These are phyloP conservation scores for Lucilia cuprina DNA, from an alignment of 1,140 invertebrate species.

Conservation along the genomic window DNA sequence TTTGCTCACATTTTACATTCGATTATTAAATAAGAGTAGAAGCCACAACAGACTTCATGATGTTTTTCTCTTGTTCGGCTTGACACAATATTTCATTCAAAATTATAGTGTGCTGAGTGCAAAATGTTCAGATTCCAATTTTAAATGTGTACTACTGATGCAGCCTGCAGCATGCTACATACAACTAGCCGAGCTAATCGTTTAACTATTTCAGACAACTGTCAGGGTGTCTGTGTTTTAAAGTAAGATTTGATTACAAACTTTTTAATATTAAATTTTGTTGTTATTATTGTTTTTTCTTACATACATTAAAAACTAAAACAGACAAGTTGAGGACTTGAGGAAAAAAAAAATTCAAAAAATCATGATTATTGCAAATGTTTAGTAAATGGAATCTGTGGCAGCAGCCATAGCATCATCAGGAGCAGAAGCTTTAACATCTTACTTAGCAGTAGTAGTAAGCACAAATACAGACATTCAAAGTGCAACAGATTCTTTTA, in stretches of 20 bases:
- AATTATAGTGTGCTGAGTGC: slow-evolving; percentile 31
- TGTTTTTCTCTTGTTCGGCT: neutral
- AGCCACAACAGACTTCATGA: neutral
- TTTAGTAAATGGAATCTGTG: slow-evolving; percentile 20
- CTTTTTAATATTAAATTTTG: neutral
- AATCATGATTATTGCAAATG: neutral
- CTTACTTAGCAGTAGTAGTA: too few species aligned
- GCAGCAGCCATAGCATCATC: neutral
- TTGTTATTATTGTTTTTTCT: neutral
- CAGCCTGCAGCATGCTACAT: too few species aligned
- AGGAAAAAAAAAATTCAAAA: neutral
- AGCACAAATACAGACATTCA: too few species aligned
- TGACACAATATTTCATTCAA: slow-evolving; percentile 33
- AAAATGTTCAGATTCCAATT: neutral
- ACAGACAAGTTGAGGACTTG: neutral
- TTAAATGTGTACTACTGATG: neutral
- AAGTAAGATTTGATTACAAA: neutral
- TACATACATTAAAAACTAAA: neutral
- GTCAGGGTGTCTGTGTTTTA: neutral
- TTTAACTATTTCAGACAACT: neutral
- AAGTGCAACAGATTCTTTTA: too few species aligned
- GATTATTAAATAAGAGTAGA: neutral
- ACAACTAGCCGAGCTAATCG: neutral
- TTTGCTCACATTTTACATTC: neutral
- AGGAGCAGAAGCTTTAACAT: neutral